Evolutionary conservation across 2,888 invertebrate species (phyloP), one percentile per base, ranked within the genome.

Genomic region (Dascillus cervinus): DNA sequence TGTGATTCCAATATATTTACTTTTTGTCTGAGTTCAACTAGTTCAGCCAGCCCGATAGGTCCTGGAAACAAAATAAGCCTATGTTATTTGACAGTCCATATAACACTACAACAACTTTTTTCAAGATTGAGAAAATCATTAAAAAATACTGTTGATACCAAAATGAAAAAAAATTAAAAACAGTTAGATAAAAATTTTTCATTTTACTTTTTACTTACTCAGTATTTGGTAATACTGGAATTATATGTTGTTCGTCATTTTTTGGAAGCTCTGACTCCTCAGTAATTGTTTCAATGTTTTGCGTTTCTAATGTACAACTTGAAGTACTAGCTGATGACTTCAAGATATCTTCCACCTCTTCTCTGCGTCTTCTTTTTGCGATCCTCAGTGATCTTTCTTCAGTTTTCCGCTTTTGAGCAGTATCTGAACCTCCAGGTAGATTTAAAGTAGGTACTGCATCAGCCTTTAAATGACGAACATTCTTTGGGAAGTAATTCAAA

Each of bases 361-460:
- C 17, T n/a, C n/a, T n/a, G n/a, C n/a, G n/a, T n/a, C n/a, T 17
- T 17, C 17, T 17, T 17, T 17, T 17, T 17, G 17, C 17, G 17
- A 17, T 17, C 17, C 17, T 17, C 17, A 17, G 6, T 17, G 17
- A 17, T 17, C 17, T 17, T 6, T 17, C 5, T 17, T 17, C 17
- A 17, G 17, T 6, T 17, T 17, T 17, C 6, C 4, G 17, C 17
- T 17, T 17, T 17, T 17, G 17, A 17, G 5, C 22, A 10, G 9
- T 8, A 6, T 9, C 4, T 22, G 10, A 22, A 8, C 4, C 4
- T 27, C 13, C 12, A 15, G 23, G 30, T 23, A 31, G 20, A 19
- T 31, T 19, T 19, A 31, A 25, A 11, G 31, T 31, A 20, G 24
- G 31, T 19, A 31, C 10, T 6, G 23, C 30, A 30, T 30, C 23